A percentile compares a stretch with the other conserved stretches of the same genome.
Conservation (phyloP, 1,140 invertebrate genomes). For the Drosophila pseudoananassae region DNA sequence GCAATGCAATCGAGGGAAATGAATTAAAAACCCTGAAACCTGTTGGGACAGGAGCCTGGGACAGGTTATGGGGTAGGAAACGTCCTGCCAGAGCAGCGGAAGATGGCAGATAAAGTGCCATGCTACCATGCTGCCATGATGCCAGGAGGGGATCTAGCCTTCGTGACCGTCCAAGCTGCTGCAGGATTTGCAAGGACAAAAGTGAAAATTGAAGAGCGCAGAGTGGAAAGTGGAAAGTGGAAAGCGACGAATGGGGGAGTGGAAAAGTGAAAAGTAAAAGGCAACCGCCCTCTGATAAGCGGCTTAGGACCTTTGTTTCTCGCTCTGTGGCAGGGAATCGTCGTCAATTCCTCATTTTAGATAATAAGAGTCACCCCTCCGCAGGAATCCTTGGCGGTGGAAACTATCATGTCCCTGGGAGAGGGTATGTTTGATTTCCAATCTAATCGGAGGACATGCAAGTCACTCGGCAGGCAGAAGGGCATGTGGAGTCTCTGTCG, state of each 20-base stretch:
- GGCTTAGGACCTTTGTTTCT: conserved; percentile 23
- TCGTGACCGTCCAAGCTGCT: conserved; percentile 27
- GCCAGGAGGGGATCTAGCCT: neutral
- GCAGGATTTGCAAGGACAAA: conserved; percentile 31
- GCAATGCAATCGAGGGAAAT: conserved; percentile 37
- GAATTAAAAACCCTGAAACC: conserved; percentile 24
- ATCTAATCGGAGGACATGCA: too few relatives aligned
- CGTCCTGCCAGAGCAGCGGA: neutral
- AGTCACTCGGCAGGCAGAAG: too few relatives aligned
- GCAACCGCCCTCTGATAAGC: conserved; percentile 31
- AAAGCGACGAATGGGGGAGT: conserved; percentile 6
- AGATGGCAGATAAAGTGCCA: conserved; percentile 23
- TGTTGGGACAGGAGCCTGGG: neutral
- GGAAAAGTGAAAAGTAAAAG: conserved; percentile 14
- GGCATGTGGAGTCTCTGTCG: too few relatives aligned
- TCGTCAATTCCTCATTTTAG: neutral
- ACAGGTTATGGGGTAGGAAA: neutral
- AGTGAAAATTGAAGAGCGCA: conserved; percentile 29
- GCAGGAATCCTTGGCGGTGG: neutral
- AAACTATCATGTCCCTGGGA: too few relatives aligned
- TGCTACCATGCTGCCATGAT: neutral
- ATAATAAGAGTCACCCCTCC: conserved; percentile 1
- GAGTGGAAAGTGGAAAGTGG: conserved; percentile 19
- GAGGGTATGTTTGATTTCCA: neutral
- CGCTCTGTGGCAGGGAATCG: neutral